phyloP scores from a whole-genome alignment of 2,888 invertebrate species.

The Hirtodrosophila duncani region DNA sequence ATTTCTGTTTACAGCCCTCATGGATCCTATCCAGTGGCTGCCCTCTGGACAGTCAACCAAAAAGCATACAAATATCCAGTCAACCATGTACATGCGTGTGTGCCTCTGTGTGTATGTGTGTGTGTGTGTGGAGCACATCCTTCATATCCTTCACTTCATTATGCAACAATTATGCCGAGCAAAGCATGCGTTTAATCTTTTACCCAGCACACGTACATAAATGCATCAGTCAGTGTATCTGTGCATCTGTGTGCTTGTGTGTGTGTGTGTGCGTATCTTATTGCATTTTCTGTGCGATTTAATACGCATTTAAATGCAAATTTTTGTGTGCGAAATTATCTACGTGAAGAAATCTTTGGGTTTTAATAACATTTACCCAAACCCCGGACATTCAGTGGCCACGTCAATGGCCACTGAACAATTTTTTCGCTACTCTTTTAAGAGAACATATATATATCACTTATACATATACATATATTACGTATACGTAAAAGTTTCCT shows the following conservation, averaged over 20 bases:
- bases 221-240: conserved; percentile 11
- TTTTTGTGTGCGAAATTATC: conserved; percentile 60
- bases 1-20: conserved; percentile 45
- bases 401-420: conserved; percentile 8
- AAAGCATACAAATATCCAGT: conserved; percentile 66
- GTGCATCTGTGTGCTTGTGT: neutral
- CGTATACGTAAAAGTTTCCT: too few relatives aligned
- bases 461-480: too few relatives aligned
- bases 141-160: conserved; percentile 72
- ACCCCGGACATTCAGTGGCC: conserved; percentile 5
- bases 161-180: conserved; percentile 71
- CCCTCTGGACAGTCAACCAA: conserved; percentile 42
- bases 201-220: conserved; percentile 46
- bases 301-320: conserved; percentile 67
- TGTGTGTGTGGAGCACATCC: conserved; percentile 49
- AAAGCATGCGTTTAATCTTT: conserved; percentile 72
- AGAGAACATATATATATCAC: neutral
- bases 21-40: neutral
- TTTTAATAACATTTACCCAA: conserved; percentile 54
- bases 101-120: conserved; percentile 4
- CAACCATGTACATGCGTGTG: conserved; percentile 35
- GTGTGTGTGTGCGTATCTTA: conserved; percentile 3
- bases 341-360: conserved; percentile 64
- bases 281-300: conserved; percentile 64
- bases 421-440: conserved; percentile 4